phyloP scores from a whole-genome alignment of 23 tunicate genomes.

The Trididemnum miniatum region DNA sequence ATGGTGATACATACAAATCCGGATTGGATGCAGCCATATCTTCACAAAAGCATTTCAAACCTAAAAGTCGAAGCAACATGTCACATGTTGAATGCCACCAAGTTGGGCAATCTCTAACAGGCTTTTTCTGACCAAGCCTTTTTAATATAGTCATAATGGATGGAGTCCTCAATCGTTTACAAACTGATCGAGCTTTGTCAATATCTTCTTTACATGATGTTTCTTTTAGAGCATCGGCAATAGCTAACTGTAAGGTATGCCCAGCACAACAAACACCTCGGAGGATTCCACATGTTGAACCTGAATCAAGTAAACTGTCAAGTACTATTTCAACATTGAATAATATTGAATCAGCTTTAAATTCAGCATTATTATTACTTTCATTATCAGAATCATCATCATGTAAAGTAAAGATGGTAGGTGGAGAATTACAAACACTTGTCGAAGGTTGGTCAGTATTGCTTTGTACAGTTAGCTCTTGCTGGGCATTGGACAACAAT shows the following conservation, averaged over 20 bases:
- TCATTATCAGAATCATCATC: not conserved
- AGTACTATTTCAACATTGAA: not conserved
- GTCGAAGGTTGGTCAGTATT: not conserved
- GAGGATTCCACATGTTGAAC: not conserved
- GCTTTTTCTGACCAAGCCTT: not conserved
- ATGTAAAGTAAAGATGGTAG: not conserved
- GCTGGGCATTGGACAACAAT: not conserved
- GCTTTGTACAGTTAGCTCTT: not conserved
- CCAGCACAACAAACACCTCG: constrained; percentile 29
- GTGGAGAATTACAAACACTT: not conserved
- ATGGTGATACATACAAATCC: not conserved
- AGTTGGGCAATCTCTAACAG: not conserved
- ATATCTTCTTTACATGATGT: not conserved
- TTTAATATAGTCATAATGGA: not conserved
- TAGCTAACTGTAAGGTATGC: constrained; percentile 31
- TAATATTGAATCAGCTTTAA: not conserved
- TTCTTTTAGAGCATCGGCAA: constrained; percentile 20
- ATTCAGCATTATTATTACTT: not conserved
- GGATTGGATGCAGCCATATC: constrained; percentile 1
- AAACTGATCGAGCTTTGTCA: not conserved
- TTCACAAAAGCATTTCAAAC: not conserved
- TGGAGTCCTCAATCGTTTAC: not conserved
- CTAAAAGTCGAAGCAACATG: not conserved
- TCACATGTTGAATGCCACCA: not conserved
- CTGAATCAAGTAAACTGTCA: not conserved